A percentile compares a stretch with the other conserved stretches of the same genome.
phyloP scores from a whole-genome alignment of 2,797 vertebrate genomes.

The Falco columbarius region DNA sequence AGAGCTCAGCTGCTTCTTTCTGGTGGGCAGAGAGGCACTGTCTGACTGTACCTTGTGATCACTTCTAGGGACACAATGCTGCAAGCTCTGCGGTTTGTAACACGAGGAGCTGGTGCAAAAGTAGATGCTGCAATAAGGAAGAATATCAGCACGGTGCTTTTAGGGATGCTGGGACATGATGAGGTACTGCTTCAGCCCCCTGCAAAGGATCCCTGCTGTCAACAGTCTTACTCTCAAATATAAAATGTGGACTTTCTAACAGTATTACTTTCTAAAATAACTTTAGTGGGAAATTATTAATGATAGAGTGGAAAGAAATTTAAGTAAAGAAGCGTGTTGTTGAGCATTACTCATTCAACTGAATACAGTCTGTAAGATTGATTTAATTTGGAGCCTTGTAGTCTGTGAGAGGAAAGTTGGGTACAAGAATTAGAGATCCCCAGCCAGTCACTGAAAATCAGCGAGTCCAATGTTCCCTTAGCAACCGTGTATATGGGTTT shows the following conservation, averaged over 20 bases:
- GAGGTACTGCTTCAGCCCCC: conserved; percentile 82
- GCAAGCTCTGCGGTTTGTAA: conserved; percentile 94
- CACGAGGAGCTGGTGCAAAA: conserved; percentile 93
- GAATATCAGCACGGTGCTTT: conserved; percentile 87
- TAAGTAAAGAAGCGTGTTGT: not conserved
- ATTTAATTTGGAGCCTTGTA: not conserved
- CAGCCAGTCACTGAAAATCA: not conserved
- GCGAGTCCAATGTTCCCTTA: not conserved
- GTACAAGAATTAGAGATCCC: not conserved
- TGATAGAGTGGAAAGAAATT: not conserved
- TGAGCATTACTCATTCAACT: not conserved
- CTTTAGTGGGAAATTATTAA: not conserved
- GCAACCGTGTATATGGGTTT: not conserved
- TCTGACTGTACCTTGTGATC: not conserved
- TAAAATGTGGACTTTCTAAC: not conserved
- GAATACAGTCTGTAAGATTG: not conserved
- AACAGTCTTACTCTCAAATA: not conserved
- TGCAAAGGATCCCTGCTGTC: not conserved
- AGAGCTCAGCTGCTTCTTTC: not conserved
- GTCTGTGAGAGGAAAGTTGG: not conserved
- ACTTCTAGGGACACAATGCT: conserved; percentile 94
- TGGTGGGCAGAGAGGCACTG: not conserved
- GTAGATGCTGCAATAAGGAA: conserved; percentile 92
- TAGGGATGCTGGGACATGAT: conserved; percentile 96
- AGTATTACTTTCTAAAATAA: not conserved